Evolutionary conservation across 2,797 vertebrate species (phyloP), one percentile per base, ranked within the genome.

Genomic region (Falco novaeseelandiae): DNA sequence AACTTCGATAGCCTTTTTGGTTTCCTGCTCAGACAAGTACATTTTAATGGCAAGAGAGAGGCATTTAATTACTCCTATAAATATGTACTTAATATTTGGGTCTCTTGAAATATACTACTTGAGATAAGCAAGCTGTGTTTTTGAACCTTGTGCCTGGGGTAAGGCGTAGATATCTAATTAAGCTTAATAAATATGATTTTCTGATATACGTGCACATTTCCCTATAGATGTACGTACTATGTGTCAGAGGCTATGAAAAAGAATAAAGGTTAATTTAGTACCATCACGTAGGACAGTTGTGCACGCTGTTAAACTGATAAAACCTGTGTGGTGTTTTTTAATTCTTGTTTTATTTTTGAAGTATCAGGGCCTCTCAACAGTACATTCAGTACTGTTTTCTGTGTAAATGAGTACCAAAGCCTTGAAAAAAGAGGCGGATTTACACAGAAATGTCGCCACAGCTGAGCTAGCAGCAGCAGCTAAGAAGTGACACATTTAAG

Each of bases 401-500:
- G 15, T 52, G 10, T 63, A 78, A 78, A 34, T 14, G 13, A 66
- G 16, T 54, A 32, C 13, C 27, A 14, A 82, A 62, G 27, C 21
- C 46, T 20, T 67, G 32, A 49, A 63, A 76, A 74, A 59, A 30
- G 54, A 44, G 13, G 9, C 36, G 18, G 20, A 18, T 82, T 91
- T 90, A 46, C 83, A 59, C 71, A 88, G 27, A 72, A 74, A 66
- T 2, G 2, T 51, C 87, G n/a, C 54, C 57, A 42, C 29, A 58
- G 62, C 34, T 94, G 77, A 92, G 34, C 18, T 87, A 90, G 48
- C 40, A 83, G 42, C 46, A 93, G 59, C 25, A 74, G 62, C 61
- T 73, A 86, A 79, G 67, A 73, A 81, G 62, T 62, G 71, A 81
- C 77, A 77, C 25, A 12, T 87, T 77, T 80, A 89, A 89, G 74